phyloP scores from a whole-genome alignment of 2,888 invertebrate species.

The Tubiluchus corallicola region DNA sequence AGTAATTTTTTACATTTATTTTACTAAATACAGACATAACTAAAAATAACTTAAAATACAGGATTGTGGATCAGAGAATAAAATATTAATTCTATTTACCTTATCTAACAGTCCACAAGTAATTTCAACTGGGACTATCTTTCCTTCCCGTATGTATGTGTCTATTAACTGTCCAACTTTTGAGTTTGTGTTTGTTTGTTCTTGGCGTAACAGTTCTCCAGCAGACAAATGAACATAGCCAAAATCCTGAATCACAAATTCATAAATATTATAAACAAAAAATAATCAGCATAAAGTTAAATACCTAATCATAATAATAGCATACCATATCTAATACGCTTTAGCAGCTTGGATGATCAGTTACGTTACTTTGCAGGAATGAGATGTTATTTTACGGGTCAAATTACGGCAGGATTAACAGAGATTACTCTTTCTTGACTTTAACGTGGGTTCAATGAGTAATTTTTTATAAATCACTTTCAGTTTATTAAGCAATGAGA shows the following conservation, averaged over 20 bases:
- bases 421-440: too few species aligned
- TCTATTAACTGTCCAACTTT: slow-evolving; percentile 80
- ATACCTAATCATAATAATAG: not conserved
- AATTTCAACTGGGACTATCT: slow-evolving; percentile 93
- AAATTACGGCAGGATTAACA: too few species aligned
- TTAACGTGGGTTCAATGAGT: too few species aligned
- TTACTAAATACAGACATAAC: slow-evolving; percentile 1
- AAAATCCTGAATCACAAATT: slow-evolving; percentile 26
- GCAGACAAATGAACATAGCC: slow-evolving; percentile 37
- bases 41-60: not conserved
- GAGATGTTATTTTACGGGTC: too few species aligned
- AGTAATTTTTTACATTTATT: too few species aligned
- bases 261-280: not conserved
- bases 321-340: not conserved
- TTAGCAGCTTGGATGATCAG: too few species aligned
- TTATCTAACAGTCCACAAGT: slow-evolving; percentile 84
- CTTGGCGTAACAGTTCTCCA: slow-evolving; percentile 78
- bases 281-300: slow-evolving; percentile 7
- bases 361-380: too few species aligned
- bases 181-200: slow-evolving; percentile 63
- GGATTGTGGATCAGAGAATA: not conserved
- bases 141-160: slow-evolving; percentile 70
- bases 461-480: too few species aligned
- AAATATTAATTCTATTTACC: slow-evolving; percentile 38
- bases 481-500: too few species aligned